Percentiles rank a stretch among this genome's conserved stretches.
These are phyloP conservation scores for Balaeniceps rex DNA, from an alignment of 2,113 vertebrate species.

Conservation along the genomic window DNA sequence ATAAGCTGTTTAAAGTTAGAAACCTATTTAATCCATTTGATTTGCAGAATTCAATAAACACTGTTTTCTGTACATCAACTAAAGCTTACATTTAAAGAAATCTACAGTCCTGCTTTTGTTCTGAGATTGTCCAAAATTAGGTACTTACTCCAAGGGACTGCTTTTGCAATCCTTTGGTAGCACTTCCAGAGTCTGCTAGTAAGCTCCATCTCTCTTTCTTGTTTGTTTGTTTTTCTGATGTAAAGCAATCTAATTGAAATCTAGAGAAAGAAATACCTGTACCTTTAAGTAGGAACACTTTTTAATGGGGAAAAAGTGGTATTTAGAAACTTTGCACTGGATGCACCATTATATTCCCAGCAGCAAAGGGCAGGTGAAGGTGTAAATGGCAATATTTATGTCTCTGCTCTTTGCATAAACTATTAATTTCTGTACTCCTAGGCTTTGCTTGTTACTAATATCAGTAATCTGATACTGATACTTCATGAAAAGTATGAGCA, in stretches of 20 bases:
- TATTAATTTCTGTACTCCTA: background rate
- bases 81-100: background rate
- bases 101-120: background rate
- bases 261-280: background rate
- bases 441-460: background rate
- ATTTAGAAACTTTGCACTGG: background rate
- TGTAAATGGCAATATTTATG: background rate
- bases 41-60: background rate
- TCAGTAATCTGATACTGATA: background rate
- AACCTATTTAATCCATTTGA: background rate
- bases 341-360: background rate
- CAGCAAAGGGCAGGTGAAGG: background rate
- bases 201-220: background rate
- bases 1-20: background rate
- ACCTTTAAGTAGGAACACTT: background rate
- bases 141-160: background rate
- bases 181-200: background rate
- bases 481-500: background rate
- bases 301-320: background rate
- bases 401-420: background rate
- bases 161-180: background rate
- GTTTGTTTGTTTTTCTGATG: background rate
- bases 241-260: background rate
- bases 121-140: background rate
- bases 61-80: background rate